A percentile compares a stretch with the other conserved stretches of the same genome.
Evolutionary conservation across 2,797 vertebrate species (phyloP).

Genomic region (Neosilurus hyrtlii): DNA sequence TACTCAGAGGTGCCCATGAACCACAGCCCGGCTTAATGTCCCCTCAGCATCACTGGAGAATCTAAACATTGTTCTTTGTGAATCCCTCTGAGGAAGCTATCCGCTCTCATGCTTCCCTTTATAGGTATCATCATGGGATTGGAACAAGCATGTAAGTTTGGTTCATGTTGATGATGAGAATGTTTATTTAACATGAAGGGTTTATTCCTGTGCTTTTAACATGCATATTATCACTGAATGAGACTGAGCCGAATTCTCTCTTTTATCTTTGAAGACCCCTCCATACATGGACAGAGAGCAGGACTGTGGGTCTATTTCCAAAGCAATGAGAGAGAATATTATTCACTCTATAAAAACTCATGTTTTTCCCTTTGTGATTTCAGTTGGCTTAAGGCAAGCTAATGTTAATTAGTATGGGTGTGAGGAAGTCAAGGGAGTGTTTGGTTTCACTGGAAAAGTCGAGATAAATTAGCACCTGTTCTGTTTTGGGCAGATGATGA

Average conservation of each 20-base stretch:
- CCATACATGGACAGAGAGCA: background rate
- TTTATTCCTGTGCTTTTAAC: background rate
- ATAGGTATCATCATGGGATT: background rate
- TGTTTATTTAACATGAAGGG: background rate
- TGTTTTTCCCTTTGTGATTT: constrained; percentile 42
- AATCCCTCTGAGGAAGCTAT: background rate
- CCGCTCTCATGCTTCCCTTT: background rate
- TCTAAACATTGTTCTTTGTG: background rate
- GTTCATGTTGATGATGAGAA: background rate
- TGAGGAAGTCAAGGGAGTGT: constrained; percentile 58
- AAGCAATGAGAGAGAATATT: constrained; percentile 1
- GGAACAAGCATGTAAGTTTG: background rate
- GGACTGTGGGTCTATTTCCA: background rate
- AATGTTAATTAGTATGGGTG: constrained; percentile 37
- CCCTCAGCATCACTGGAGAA: constrained; percentile 1
- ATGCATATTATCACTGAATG: background rate
- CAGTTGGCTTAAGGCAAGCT: constrained; percentile 35
- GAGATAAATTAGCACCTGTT: constrained; percentile 65
- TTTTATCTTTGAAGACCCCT: background rate
- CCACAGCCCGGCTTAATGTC: constrained; percentile 3
- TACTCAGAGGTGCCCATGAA: constrained; percentile 20
- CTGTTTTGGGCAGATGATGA: constrained; percentile 65
- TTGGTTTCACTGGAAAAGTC: constrained; percentile 65
- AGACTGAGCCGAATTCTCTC: background rate
- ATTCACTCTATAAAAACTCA: background rate